Evolutionary conservation across 1,140 invertebrate species (phyloP).

Genomic region (Macrosteles quadrilineatus): DNA sequence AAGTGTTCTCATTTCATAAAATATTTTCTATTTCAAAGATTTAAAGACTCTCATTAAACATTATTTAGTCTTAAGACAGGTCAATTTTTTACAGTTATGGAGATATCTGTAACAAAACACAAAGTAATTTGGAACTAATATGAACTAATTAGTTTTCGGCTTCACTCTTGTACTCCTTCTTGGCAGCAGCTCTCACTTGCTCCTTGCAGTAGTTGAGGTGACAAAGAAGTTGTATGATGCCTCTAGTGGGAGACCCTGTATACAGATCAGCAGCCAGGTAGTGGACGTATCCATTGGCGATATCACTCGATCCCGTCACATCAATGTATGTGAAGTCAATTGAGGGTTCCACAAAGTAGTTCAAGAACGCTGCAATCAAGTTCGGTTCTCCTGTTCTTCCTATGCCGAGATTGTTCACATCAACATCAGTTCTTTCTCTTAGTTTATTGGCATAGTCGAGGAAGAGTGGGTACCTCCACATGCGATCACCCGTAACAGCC

Average conservation of each 20-base stretch:
- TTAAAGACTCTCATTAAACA: too few species aligned
- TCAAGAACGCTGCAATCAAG: conserved; percentile 9
- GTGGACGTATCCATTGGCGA: conserved; percentile 43
- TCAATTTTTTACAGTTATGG: too few species aligned
- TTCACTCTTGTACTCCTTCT: neutral
- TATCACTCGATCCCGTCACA: neutral
- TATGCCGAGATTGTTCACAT: conserved; percentile 13
- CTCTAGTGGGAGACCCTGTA: conserved; percentile 56
- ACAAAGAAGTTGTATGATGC: conserved; percentile 49
- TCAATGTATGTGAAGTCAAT: conserved; percentile 20
- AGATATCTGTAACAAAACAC: too few species aligned
- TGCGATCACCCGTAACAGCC: conserved; percentile 73
- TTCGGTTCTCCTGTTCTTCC: conserved; percentile 8
- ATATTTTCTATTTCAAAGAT: too few species aligned
- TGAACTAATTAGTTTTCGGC: conserved; percentile 1
- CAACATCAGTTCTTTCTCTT: conserved; percentile 6
- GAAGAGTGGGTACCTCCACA: conserved; percentile 86
- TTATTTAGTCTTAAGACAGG: too few species aligned
- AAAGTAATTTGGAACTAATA: too few species aligned
- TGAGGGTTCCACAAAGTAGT: neutral
- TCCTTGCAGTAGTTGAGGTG: conserved; percentile 31
- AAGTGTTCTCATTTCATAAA: too few species aligned
- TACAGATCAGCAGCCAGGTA: conserved; percentile 56
- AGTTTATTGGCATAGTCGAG: neutral
- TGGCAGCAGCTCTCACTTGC: neutral